These are phyloP conservation scores for Drosophila nigrodunni DNA, from an alignment of 1,140 invertebrate species.

Conservation along the genomic window DNA sequence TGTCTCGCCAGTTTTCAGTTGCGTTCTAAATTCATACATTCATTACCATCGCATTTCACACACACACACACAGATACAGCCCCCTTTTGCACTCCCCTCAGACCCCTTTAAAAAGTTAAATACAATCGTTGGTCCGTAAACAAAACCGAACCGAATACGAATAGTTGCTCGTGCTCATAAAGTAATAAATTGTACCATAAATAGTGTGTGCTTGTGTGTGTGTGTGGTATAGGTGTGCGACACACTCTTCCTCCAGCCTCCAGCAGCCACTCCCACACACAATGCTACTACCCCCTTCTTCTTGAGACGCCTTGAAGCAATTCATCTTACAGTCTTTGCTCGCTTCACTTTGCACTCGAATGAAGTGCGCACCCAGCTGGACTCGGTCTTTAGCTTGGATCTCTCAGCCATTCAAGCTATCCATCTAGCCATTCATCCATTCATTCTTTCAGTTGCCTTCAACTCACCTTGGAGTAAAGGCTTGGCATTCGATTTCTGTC, in stretches of 20 bases:
- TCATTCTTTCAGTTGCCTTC: slow-evolving; percentile 3
- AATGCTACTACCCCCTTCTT: not conserved
- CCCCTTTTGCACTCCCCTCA: not conserved
- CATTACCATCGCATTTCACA: slow-evolving; percentile 79
- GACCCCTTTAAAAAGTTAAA: slow-evolving; percentile 46
- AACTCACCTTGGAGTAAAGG: slow-evolving; percentile 21
- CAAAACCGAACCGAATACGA: slow-evolving; percentile 43
- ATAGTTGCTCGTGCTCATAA: slow-evolving; percentile 73
- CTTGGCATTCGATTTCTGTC: slow-evolving; percentile 29
- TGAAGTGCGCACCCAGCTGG: slow-evolving; percentile 50
- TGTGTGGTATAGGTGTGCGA: slow-evolving; percentile 54
- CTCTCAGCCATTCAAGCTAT: slow-evolving; percentile 1
- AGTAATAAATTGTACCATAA: slow-evolving; percentile 84
- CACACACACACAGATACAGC: slow-evolving; percentile 2
- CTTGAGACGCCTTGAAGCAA: slow-evolving; percentile 53
- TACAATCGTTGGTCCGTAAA: slow-evolving; percentile 80
- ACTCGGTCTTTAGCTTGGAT: slow-evolving; percentile 42
- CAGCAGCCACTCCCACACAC: not conserved
- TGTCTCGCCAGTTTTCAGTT: slow-evolving; percentile 81
- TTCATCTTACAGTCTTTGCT: slow-evolving; percentile 61
- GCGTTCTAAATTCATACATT: slow-evolving; percentile 83
- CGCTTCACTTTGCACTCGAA: slow-evolving; percentile 36
- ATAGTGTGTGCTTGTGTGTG: slow-evolving; percentile 64
- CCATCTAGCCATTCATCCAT: slow-evolving; percentile 18
- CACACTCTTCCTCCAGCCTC: not conserved